A percentile compares a stretch with the other conserved stretches of the same genome.
phyloP scores from a whole-genome alignment of 1,140 invertebrate genomes.

The Polyergus mexicanus region DNA sequence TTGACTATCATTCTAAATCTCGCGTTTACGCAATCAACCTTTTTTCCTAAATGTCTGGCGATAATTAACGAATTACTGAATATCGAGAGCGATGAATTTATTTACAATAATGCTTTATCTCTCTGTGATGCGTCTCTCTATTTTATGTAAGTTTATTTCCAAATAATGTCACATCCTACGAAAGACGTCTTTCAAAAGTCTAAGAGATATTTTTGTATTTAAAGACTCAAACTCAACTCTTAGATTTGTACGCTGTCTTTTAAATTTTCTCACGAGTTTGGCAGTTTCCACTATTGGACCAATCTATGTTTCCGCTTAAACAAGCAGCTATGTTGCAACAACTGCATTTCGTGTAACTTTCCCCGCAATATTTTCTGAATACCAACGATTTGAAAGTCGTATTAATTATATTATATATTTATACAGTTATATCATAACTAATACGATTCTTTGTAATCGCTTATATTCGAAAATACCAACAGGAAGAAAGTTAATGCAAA shows the following conservation, averaged over 20 bases:
- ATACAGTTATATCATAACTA: not conserved
- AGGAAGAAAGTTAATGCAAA: constrained; percentile 11
- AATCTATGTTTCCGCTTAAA: constrained; percentile 38
- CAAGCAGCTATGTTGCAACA: constrained; percentile 45
- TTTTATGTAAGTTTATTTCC: not conserved
- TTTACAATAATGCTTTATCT: constrained; percentile 67
- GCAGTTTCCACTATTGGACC: constrained; percentile 61
- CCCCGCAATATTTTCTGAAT: not conserved
- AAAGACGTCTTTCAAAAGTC: not conserved
- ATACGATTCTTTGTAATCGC: not conserved
- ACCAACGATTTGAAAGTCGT: not conserved
- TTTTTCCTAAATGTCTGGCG: not conserved
- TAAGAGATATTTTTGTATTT: not conserved
- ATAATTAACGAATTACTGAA: constrained; percentile 30
- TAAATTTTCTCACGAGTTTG: constrained; percentile 24
- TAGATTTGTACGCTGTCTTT: not conserved
- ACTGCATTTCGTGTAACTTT: not conserved
- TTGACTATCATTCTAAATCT: constrained; percentile 3
- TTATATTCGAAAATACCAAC: constrained; percentile 14
- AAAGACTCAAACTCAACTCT: not conserved
- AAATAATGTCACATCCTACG: not conserved
- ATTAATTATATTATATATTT: not conserved
- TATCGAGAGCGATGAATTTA: constrained; percentile 67
- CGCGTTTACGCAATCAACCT: not conserved
- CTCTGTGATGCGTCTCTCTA: constrained; percentile 32